Evolutionary conservation across 2,888 invertebrate genomes (phyloP), one percentile per base, ranked within the genome.

Genomic region (Tinea trinotella): DNA sequence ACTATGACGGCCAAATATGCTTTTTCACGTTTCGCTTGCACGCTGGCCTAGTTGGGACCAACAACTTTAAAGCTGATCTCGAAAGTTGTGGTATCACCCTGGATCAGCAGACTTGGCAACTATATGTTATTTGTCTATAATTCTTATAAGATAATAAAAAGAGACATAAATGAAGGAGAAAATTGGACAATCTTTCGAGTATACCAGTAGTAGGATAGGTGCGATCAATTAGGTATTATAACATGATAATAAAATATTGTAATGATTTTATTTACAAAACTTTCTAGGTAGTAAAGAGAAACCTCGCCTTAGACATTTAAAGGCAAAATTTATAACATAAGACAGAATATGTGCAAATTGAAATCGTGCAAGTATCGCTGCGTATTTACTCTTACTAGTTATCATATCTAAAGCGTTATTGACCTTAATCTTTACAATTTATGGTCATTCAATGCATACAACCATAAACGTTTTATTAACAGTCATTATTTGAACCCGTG

Each of bases 361-460:
- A 52, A 57, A 61, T 57, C 19, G 20, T 52, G 56, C 58, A 56
- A 58, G 56, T 53, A 59, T 56, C 18, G 54, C 57, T 54, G 54
- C 57, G 55, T 66, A 71, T 74, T 71, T 34, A 48, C 49, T 34
- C 71, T 68, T 70, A 65, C 74, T 69, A 70, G 74, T 74, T 77
- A 76, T 78, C 74, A 76, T 79, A 76, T 74, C 66, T 72, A 74
- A 74, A 69, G 77, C 75, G 73, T 70, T 80, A 79, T 80, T 80
- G 80, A 79, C 80, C 79, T 79, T 81, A 82, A 81, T 80, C 78
- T 79, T 67, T 66, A 71, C 70, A 79, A 80, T 80, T 77, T 80
- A 82, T 77, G 74, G 75, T 71, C 75, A 78, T 79, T 75, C 68
- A 71, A 75, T 73, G 70, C 75, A 70, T 62, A 74, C 69, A 71